Evolutionary conservation across 2,888 invertebrate genomes (phyloP), one percentile per base, ranked within the genome.

Genomic region (Rotaria macrura): DNA sequence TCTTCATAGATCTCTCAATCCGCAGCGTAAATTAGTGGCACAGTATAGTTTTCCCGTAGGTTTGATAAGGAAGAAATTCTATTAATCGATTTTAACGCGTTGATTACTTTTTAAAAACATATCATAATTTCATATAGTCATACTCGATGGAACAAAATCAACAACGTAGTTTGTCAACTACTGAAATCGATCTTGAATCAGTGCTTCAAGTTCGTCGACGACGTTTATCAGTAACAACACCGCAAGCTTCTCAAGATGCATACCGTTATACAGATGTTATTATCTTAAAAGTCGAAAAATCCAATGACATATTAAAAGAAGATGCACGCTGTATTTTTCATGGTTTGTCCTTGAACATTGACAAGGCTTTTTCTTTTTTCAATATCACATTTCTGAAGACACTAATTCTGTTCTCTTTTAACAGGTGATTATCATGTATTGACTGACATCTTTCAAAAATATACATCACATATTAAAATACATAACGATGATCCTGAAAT

Each of bases 241-340:
- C 79, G 25, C 79, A 79, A 43, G n/a, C 79, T 7, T 43, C 79
- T 43, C 79, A 43, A 79, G 79, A 79, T 25, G 23, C 43, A 9
- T n/a, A 79, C 34, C 79, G 79, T 25, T 79, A 79, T 43, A 79
- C 79, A 12, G 79, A 79, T 79, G 43, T 79, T 12, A 79, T 79
- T 25, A 43, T 79, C n/a, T 43, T 79, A 79, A 79, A 79, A 79
- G 79, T 79, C 12, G 79, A 79, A 79, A 79, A 79, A 79, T 43
- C 79, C n/a, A 40, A 43, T 79, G 79, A 79, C n/a, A 79, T 79
- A 10, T 10, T 79, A 0, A 79, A 43, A 79, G 79, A 79, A 43
- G 79, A 79, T 79, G 79, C 79, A 14, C 79, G 79, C 9, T 79
- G 79, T 43, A 79, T 79, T 14, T 43, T 79, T 79, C 79, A 79